These are phyloP conservation scores for Liposcelis brunnea DNA, from an alignment of 2,888 invertebrate genomes.

Conservation along the genomic window DNA sequence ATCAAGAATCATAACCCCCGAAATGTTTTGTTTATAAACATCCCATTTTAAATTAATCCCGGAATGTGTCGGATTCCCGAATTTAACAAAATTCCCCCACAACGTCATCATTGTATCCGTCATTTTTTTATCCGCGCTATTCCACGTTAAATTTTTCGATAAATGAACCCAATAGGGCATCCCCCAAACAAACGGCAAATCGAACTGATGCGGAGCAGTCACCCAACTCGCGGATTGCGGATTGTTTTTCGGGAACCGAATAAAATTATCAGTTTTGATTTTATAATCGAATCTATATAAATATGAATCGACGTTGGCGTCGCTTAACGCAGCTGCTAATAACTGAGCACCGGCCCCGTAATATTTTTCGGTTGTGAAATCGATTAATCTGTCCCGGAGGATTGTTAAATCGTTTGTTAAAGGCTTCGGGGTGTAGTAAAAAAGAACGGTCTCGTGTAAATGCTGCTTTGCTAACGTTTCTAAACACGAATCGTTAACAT, in stretches of 20 bases:
- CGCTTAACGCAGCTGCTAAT: conserved; percentile 45
- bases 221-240: conserved; percentile 55
- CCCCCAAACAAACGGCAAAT: conserved; percentile 66
- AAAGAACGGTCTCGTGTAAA: conserved; percentile 44
- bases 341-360: conserved; percentile 54
- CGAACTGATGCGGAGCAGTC: conserved; percentile 64
- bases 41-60: conserved; percentile 60
- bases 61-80: conserved; percentile 38
- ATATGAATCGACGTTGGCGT: conserved; percentile 32
- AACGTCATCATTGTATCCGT: conserved; percentile 65
- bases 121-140: conserved; percentile 55
- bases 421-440: conserved; percentile 55
- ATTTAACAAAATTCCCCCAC: conserved; percentile 62
- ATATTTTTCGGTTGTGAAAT: conserved; percentile 57
- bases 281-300: conserved; percentile 53
- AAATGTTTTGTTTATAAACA: conserved; percentile 43
- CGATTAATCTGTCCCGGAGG: conserved; percentile 45
- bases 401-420: conserved; percentile 41
- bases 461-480: not conserved
- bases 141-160: conserved; percentile 39
- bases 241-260: conserved; percentile 37
- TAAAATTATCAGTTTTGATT: conserved; percentile 17
- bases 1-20: conserved; percentile 55
- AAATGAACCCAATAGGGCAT: conserved; percentile 51
- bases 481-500: conserved; percentile 36